Evolutionary conservation across 2,113 vertebrate species (phyloP), one percentile per base, ranked within the genome.

Genomic region (Gasterosteus aculeatus): DNA sequence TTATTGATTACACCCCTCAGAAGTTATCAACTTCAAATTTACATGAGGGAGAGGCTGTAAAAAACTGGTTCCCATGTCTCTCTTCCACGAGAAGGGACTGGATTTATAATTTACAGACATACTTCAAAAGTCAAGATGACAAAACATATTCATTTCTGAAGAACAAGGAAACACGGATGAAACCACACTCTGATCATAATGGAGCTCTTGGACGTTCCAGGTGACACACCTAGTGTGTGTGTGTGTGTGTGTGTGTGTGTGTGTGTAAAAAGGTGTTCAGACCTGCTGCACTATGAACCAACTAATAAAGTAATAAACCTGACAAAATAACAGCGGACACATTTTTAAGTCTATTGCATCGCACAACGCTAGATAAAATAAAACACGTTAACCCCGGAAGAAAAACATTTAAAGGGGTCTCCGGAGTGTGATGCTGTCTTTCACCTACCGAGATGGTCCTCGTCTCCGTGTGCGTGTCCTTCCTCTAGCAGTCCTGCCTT

Each of bases 391-490:
- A 38, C 35, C 35, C 35, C 35, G 35, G 51, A 38, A 35, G 33
- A 59, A 15, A 9, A 26, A 56, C 22, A 41, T 22, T 8, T 0
- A n/a, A 31, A 10, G 51, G n/a, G 31, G 31, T 16, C 19, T 2
- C 44, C 26, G 38, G 9, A 63, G 14, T 46, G 41, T 11, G 33
- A 66, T 51, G 10, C 72, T 86, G 85, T 82, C 80, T 75, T 77
- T 68, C 8, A 47, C 69, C 3, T 64, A 8, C 1, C 14, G 1
- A 60, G 29, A 51, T 15, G 22, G 3, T 68, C 12, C 26, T 16
- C n/a, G 22, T 15, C 16, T 73, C n/a, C 38, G n/a, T 39, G 57
- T 0, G 56, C 3, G 26, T 61, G 54, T 38, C 22, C 10, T 44
- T 64, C 56, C n/a, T 61, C n/a, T 29, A 2, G 15, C 51, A n/a